Conservation (phyloP, 2,113 vertebrate species). For the Apaloderma vittatum region DNA sequence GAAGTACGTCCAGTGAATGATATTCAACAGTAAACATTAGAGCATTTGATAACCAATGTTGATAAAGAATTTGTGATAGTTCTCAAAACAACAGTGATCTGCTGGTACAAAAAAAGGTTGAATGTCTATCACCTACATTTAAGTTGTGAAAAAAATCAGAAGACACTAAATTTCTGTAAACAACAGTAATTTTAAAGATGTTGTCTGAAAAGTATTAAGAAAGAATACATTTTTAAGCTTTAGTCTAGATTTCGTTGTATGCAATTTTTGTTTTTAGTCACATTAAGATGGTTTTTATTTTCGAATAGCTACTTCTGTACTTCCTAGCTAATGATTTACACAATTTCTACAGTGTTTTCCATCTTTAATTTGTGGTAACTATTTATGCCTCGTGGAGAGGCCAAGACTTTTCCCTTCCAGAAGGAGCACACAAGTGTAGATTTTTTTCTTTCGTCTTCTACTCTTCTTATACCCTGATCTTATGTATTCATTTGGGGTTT, state of each 20-base stretch:
- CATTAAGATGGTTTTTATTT: not conserved
- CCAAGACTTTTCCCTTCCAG: not conserved
- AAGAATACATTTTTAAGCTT: not conserved
- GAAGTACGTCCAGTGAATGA: not conserved
- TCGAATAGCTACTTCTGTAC: not conserved
- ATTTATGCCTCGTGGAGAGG: not conserved
- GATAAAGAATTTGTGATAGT: not conserved
- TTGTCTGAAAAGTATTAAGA: not conserved
- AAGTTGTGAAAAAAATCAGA: not conserved
- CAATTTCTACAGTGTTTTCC: not conserved
- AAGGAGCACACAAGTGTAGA: not conserved
- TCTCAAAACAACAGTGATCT: not conserved
- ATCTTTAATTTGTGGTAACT: not conserved
- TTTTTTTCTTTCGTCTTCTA: not conserved
- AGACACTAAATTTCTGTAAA: not conserved
- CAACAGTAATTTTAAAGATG: not conserved
- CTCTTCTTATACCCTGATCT: not conserved
- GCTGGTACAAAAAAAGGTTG: not conserved
- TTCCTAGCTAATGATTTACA: not conserved
- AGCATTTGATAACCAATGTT: fast-evolving
- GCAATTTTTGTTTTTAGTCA: not conserved
- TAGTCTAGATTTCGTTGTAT: not conserved
- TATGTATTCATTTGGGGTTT: not conserved
- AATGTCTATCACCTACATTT: not conserved
- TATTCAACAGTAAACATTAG: not conserved